Conservation (phyloP, 2,797 vertebrate species). For the Sarcophilus harrisii region DNA sequence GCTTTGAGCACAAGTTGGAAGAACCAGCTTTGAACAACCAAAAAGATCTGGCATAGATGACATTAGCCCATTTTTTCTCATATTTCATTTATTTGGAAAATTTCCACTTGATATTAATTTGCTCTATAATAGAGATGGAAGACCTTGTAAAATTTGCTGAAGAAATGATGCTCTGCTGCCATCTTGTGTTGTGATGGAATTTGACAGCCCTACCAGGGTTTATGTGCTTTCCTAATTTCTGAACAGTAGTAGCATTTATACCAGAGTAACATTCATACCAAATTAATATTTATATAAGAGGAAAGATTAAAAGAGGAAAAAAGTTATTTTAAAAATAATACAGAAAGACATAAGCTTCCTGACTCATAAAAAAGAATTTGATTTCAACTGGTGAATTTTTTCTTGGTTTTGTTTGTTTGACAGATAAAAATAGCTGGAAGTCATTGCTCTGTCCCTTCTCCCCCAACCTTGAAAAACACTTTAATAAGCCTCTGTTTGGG, state of each 20-base stretch:
- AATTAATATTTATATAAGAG: neutral
- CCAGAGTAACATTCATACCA: no score
- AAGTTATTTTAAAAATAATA: neutral
- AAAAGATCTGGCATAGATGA: neutral
- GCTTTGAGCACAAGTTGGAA: neutral
- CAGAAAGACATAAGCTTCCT: neutral
- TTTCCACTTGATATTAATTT: neutral
- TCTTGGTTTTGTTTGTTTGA: neutral
- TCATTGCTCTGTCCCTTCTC: neutral
- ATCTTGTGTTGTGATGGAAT: conserved; percentile 65
- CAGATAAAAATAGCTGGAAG: neutral
- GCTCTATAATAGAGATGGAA: neutral
- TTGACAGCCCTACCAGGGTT: accelerated
- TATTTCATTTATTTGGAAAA: neutral
- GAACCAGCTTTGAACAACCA: neutral
- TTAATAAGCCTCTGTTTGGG: neutral
- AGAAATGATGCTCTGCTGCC: conserved; percentile 74
- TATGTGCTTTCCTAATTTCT: neutral
- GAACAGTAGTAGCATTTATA: neutral
- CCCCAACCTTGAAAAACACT: neutral
- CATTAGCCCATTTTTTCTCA: neutral
- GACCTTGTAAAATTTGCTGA: neutral
- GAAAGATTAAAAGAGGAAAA: neutral
- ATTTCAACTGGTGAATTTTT: neutral
- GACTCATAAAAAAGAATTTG: neutral